Evolutionary conservation across 2,113 vertebrate genomes (phyloP).

Genomic region (Oncorhynchus masou): DNA sequence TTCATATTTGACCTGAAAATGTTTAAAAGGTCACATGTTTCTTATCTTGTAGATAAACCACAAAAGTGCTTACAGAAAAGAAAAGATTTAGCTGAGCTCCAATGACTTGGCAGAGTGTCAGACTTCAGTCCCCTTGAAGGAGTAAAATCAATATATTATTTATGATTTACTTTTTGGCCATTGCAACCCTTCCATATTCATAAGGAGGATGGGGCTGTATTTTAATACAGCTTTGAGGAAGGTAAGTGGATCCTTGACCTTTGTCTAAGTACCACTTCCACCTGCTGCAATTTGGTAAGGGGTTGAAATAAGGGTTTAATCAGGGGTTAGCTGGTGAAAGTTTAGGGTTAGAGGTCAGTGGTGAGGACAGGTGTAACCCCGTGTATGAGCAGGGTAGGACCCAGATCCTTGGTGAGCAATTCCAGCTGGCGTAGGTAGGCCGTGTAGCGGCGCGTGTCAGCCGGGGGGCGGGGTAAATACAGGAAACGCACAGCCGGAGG

Average conservation of each 20-base stretch:
- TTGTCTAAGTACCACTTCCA: too few species aligned
- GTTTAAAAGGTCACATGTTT: not conserved
- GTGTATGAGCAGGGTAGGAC: constrained; percentile 89
- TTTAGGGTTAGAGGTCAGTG: constrained; percentile 78
- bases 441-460: constrained; percentile 80
- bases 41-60: constrained; percentile 6
- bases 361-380: constrained; percentile 88
- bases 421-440: constrained; percentile 85
- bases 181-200: not conserved
- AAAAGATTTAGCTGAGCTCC: not conserved
- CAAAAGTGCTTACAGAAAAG: not conserved
- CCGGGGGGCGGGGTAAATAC: constrained; percentile 85
- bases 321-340: too few species aligned
- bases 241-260: too few species aligned
- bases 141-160: not conserved
- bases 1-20: not conserved
- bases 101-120: not conserved
- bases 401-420: constrained; percentile 80
- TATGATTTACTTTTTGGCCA: not conserved
- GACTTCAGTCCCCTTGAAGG: not conserved
- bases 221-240: too few species aligned
- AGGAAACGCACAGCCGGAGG: constrained; percentile 82
- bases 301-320: too few species aligned
- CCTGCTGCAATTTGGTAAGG: too few species aligned
- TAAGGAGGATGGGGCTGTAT: too few species aligned